Base-by-base conservation (phyloP, 2,797 vertebrate genomes). In the Acrossocheilus fasciatus region DNA sequence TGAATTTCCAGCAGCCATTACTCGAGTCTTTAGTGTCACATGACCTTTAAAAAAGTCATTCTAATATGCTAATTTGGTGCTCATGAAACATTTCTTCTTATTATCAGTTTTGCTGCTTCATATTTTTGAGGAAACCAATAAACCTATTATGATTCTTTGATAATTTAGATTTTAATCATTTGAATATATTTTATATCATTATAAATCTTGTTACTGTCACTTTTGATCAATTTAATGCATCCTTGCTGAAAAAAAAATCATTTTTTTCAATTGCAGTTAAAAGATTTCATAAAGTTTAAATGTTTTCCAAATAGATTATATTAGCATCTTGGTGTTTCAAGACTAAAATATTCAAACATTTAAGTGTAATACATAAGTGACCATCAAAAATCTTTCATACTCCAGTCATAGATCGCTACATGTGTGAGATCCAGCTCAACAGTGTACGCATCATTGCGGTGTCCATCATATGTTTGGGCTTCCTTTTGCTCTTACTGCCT, bases 381-480 rank as follows among this genome's bases (percentile, higher is more conserved):
- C 36, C 45, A 62, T 23, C n/a, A 6, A 36, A 45, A 17, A 52
- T 45, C 43, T 72, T 75, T 14, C 34, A 39, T 9, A 0, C 47
- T 84, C 7, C 94, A 97, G 96, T 95, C 90, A 94, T 96, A 6
- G 96, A 97, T 86, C 94, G 94, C 92, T 96, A 96, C 91, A 94
- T 94, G 20, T 96, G 95, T 89, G 93, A 94, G 90, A 95, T 97
- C 68, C 94, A 94, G 93, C 96, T 97, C 95, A 96, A 96, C 54
- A 94, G 95, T 9, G 95, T 96, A 80, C 95, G 96, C 9, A 91
- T 96, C 86, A 95, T 96, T 0, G 96, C 96, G 85, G 94, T 96
- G 77, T 82, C 95, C 91, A 96, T 96, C 86, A 96, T 97, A 23
- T 95, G 96, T 90, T 89, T 97, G 92, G 96, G 96, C 81, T 97